Percentiles rank a stretch among this genome's conserved stretches.
Conservation (phyloP, 2,888 invertebrate genomes). For the Mechanitis mazaeus region DNA sequence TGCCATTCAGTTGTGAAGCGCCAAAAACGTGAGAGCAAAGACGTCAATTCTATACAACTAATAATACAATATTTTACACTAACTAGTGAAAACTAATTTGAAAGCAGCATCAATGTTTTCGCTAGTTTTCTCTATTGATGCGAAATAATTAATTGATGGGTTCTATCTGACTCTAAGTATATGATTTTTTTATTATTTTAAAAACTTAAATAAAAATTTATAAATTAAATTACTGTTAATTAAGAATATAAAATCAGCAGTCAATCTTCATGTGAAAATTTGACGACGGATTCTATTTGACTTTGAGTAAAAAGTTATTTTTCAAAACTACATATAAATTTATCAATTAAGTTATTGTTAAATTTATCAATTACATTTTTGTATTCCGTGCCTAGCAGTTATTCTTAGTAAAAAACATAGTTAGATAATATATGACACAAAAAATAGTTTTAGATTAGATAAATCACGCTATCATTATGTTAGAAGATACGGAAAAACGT, state of each 20-base stretch:
- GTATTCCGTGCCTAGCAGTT: too few species aligned
- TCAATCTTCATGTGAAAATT: too few species aligned
- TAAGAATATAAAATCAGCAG: too few species aligned
- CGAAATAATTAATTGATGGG: conserved; percentile 4
- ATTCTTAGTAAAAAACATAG: too few species aligned
- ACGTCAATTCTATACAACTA: too few species aligned
- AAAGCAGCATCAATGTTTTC: conserved; percentile 8
- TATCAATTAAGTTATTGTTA: not conserved
- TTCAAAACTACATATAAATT: too few species aligned
- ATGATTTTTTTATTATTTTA: not conserved
- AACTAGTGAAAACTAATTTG: conserved; percentile 1
- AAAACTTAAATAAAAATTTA: too few species aligned
- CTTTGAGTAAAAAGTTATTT: conserved; percentile 5
- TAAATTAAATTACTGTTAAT: not conserved
- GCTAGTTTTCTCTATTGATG: conserved; percentile 18
- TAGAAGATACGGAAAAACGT: conserved; percentile 24
- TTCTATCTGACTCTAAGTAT: conserved; percentile 3
- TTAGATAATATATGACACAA: not conserved
- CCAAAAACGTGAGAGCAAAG: too few species aligned
- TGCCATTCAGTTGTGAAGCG: too few species aligned
- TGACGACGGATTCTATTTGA: not conserved
- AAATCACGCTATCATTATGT: conserved; percentile 26
- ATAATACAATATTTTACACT: not conserved
- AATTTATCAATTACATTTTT: too few species aligned
- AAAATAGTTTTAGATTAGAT: conserved; percentile 18